Conservation (phyloP, 2,797 vertebrate species). For the Urocyon cinereoargenteus region DNA sequence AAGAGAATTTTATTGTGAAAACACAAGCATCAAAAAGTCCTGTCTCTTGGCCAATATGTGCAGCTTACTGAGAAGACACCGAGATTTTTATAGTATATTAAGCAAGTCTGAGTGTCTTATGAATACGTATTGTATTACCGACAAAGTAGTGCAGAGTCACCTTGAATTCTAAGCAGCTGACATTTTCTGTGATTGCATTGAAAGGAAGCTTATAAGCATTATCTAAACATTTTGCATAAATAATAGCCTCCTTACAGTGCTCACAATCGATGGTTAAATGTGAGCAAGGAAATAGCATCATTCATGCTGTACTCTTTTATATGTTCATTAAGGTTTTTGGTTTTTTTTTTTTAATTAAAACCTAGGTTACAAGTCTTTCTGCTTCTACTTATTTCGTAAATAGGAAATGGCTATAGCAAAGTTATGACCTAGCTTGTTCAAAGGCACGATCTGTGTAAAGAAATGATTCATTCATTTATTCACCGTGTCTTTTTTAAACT, state of each 20-base stretch:
- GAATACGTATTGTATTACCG: conserved; percentile 68
- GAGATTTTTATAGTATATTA: conserved; percentile 41
- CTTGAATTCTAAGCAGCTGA: conserved; percentile 72
- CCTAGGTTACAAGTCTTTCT: conserved; percentile 59
- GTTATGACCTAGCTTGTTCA: conserved; percentile 50
- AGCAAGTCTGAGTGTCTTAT: conserved; percentile 56
- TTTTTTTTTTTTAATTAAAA: neutral
- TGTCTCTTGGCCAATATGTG: conserved; percentile 57
- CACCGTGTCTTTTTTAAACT: conserved; percentile 28
- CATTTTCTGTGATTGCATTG: conserved; percentile 66
- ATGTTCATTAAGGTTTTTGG: neutral
- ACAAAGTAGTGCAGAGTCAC: conserved; percentile 74
- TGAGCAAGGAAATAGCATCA: neutral
- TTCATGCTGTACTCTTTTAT: neutral
- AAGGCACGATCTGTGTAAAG: conserved; percentile 57
- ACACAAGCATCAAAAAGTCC: conserved; percentile 34
- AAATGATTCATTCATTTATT: conserved; percentile 75
- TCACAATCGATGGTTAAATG: conserved; percentile 52
- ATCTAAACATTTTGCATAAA: conserved; percentile 80
- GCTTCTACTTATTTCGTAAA: conserved; percentile 68
- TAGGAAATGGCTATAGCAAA: conserved; percentile 13
- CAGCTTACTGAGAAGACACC: conserved; percentile 53
- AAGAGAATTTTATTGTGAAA: conserved; percentile 71
- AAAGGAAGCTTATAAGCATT: conserved; percentile 59
- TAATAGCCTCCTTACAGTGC: conserved; percentile 61